These are phyloP conservation scores for Dolomedes plantarius DNA, from an alignment of 2,888 invertebrate genomes.

Conservation along the genomic window DNA sequence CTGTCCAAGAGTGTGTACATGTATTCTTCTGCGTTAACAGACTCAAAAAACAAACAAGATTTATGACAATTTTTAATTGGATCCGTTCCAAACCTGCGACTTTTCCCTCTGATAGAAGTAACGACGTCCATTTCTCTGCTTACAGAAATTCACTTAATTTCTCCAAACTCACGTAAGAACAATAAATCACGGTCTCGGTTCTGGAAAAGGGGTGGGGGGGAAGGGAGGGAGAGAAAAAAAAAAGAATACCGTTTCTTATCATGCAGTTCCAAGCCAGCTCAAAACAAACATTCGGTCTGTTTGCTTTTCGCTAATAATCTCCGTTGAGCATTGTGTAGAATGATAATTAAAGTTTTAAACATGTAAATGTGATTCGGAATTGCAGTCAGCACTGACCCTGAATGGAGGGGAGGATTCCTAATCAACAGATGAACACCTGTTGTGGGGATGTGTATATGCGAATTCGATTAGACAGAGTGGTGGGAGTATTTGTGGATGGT, in stretches of 20 bases:
- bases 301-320: conserved; percentile 54
- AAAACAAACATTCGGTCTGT: conserved; percentile 62
- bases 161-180: conserved; percentile 16
- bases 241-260: conserved; percentile 46
- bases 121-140: conserved; percentile 1
- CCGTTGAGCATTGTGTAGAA: conserved; percentile 41
- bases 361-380: conserved; percentile 65
- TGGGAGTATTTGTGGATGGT: too few species aligned
- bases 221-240: conserved; percentile 11
- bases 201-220: not conserved
- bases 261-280: conserved; percentile 50
- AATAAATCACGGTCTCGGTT: not conserved
- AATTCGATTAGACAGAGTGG: not conserved
- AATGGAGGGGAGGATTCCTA: conserved; percentile 25
- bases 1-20: too few species aligned
- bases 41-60: too few species aligned
- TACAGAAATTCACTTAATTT: not conserved
- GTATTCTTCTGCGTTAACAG: too few species aligned
- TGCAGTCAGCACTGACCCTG: conserved; percentile 40
- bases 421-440: conserved; percentile 71
- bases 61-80: not conserved
- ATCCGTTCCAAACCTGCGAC: not conserved
- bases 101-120: not conserved
- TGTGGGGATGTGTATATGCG: not conserved
- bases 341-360: conserved; percentile 68